phyloP scores from a whole-genome alignment of 2,797 vertebrate species.

The Oreochromis grahami region DNA sequence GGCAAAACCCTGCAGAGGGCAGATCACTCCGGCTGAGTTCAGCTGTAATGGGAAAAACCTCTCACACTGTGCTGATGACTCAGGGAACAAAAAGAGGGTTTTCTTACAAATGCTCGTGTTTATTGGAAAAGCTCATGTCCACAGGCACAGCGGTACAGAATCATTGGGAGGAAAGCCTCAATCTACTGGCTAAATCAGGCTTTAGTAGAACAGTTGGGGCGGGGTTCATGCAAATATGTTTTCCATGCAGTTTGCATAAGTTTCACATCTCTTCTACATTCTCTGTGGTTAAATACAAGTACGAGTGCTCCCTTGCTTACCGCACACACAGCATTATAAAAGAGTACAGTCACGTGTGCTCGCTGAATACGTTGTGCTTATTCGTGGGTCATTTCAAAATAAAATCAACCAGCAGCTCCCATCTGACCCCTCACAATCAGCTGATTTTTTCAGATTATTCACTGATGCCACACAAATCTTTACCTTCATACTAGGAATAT shows the following conservation, averaged over 20 bases:
- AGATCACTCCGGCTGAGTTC: neutral
- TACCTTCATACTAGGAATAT: neutral
- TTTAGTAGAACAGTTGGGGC: conserved; percentile 20
- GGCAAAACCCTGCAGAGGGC: neutral
- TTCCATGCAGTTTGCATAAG: conserved; percentile 50
- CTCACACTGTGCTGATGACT: neutral
- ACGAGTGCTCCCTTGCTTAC: neutral
- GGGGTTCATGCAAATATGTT: conserved; percentile 47
- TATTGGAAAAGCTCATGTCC: conserved; percentile 49
- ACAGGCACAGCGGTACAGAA: conserved; percentile 62
- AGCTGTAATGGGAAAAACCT: neutral
- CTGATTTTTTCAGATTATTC: neutral
- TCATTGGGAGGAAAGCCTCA: conserved; percentile 12
- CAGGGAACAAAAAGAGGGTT: neutral
- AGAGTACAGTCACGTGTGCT: conserved; percentile 30
- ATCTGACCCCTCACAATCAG: neutral
- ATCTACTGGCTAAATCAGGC: neutral
- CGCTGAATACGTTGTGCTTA: conserved; percentile 50
- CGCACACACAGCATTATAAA: conserved; percentile 13
- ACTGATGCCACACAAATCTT: neutral
- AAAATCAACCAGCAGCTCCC: neutral
- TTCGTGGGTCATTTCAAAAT: neutral
- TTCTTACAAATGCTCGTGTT: conserved; percentile 38
- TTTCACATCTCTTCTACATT: conserved; percentile 35
- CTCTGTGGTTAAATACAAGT: conserved; percentile 8